These are phyloP conservation scores for Eciton burchellii DNA, from an alignment of 1,140 invertebrate species.

Conservation along the genomic window DNA sequence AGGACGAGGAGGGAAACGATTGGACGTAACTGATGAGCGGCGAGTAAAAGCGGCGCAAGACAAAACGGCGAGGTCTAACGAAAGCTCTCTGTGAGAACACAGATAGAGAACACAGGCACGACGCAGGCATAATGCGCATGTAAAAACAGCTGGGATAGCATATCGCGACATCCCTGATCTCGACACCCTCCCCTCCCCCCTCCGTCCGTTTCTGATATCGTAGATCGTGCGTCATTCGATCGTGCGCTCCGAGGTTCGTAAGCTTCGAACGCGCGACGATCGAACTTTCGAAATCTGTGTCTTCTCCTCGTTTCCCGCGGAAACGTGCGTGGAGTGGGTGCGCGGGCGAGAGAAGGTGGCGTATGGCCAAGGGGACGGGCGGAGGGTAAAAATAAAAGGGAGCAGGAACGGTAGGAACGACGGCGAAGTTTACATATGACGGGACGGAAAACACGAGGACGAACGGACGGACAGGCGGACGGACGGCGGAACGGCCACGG, in stretches of 20 bases:
- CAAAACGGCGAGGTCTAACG: conserved; percentile 41
- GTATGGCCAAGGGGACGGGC: background rate
- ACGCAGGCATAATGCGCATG: background rate
- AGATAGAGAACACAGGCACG: background rate
- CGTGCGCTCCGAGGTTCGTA: background rate
- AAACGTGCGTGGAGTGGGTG: conserved; percentile 64
- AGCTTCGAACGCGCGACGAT: background rate
- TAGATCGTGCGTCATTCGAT: background rate
- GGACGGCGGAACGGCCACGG: conserved; percentile 11
- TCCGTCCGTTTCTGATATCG: conserved; percentile 14
- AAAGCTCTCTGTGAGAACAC: no score
- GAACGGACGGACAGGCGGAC: background rate
- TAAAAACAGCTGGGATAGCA: no score
- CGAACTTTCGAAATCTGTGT: conserved; percentile 40
- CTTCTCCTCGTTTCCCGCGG: conserved; percentile 10
- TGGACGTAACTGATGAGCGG: conserved; percentile 54
- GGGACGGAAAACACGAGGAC: conserved; percentile 11
- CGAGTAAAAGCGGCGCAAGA: conserved; percentile 39
- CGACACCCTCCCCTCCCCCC: no score
- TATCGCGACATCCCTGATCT: background rate
- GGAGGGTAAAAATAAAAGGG: background rate
- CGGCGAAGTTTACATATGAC: conserved; percentile 21
- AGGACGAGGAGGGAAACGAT: background rate
- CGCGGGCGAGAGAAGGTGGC: conserved; percentile 43
- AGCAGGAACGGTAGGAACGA: conserved; percentile 6